A percentile compares a stretch with the other conserved stretches of the same genome.
Evolutionary conservation across 2,888 invertebrate species (phyloP).

Genomic region (Lissonota sp.): DNA sequence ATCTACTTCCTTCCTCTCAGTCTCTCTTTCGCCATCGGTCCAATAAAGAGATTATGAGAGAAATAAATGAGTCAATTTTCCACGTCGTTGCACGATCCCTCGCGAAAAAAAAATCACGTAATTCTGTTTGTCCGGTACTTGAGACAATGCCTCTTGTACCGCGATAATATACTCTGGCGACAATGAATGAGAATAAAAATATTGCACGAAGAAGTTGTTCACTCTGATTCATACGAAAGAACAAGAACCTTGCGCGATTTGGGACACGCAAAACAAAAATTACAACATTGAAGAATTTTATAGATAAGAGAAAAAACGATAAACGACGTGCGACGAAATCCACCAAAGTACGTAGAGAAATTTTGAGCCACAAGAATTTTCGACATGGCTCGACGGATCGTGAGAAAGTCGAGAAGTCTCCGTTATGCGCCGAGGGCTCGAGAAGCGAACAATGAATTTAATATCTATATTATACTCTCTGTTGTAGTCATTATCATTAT

Average conservation of each 20-base stretch:
- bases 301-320: conserved; percentile 5
- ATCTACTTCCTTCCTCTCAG: conserved; percentile 52
- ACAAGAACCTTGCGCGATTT: not conserved
- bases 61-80: conserved; percentile 73
- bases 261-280: not conserved
- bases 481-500: conserved; percentile 45
- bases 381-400: conserved; percentile 59
- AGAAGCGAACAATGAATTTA: conserved; percentile 24
- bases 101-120: conserved; percentile 71
- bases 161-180: conserved; percentile 41
- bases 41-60: conserved; percentile 61
- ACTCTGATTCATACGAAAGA: not conserved
- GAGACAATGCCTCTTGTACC: conserved; percentile 45
- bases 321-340: not conserved
- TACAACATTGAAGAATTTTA: not conserved
- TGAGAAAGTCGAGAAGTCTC: conserved; percentile 52
- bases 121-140: conserved; percentile 68
- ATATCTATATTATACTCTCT: conserved; percentile 13
- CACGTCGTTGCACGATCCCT: conserved; percentile 69
- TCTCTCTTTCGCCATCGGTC: conserved; percentile 45
- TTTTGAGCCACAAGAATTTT: conserved; percentile 25
- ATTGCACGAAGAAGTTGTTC: conserved; percentile 2
- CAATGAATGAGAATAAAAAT: conserved; percentile 51
- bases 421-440: conserved; percentile 15
- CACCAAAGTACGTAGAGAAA: not conserved